Evolutionary conservation across 2,797 vertebrate species (phyloP).

Genomic region (Tenualosa thibaudeaui): DNA sequence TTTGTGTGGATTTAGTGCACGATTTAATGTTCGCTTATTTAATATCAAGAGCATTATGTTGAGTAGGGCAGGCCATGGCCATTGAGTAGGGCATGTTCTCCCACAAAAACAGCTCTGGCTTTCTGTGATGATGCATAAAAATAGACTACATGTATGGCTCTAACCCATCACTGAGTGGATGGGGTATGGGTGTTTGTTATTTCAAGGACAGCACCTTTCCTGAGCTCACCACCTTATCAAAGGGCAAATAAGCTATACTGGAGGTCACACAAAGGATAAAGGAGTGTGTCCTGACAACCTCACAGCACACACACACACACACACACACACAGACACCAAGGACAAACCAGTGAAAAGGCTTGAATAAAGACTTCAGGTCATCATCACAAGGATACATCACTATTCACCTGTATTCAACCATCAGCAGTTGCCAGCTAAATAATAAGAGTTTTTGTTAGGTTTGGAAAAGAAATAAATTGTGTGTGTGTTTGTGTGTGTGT

Average conservation of each 20-base stretch:
- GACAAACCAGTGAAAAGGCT: conserved; percentile 5
- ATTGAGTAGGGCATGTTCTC: background rate
- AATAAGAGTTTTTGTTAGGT: background rate
- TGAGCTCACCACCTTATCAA: conserved; percentile 31
- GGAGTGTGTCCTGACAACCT: background rate
- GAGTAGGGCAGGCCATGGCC: background rate
- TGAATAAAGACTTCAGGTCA: background rate
- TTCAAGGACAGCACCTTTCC: conserved; percentile 37
- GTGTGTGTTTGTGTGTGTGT: background rate
- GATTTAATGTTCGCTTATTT: background rate
- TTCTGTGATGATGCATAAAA: background rate
- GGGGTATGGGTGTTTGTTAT: conserved; percentile 32
- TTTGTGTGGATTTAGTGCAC: conserved; percentile 14
- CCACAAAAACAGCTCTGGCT: background rate
- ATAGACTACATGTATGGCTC: background rate
- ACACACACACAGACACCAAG: conserved; percentile 2
- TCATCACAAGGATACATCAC: background rate
- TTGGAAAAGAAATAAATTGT: background rate
- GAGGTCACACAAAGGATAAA: background rate
- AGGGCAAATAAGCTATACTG: conserved; percentile 32
- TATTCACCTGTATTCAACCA: background rate
- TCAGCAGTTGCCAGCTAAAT: background rate
- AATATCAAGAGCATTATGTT: background rate
- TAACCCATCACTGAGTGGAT: background rate
- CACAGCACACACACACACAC: background rate